Conservation (phyloP, 2,113 vertebrate genomes). For the Hemichromis elongatus region DNA sequence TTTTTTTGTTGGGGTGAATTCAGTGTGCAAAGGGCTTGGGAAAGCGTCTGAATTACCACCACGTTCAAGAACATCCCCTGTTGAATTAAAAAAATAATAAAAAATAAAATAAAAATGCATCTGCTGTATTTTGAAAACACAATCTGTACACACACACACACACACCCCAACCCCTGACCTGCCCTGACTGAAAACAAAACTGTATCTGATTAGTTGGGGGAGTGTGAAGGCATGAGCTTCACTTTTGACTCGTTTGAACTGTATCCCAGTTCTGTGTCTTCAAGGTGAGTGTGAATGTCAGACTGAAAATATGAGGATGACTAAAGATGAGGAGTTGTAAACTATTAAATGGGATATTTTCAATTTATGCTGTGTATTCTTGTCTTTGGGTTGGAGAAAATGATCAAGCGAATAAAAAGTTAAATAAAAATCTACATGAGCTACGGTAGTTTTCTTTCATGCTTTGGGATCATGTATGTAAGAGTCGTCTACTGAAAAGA, state of each 20-base stretch:
- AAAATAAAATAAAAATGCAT: slow-evolving; percentile 18
- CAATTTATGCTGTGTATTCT: slow-evolving; percentile 95
- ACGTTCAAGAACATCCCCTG: slow-evolving; percentile 32
- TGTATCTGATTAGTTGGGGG: slow-evolving; percentile 24
- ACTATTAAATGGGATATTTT: slow-evolving; percentile 96
- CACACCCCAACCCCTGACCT: neutral
- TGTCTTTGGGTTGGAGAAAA: slow-evolving; percentile 98
- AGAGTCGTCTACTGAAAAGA: neutral
- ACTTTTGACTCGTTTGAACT: slow-evolving; percentile 55
- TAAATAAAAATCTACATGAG: slow-evolving; percentile 49
- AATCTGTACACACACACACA: slow-evolving; percentile 25
- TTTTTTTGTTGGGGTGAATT: slow-evolving; percentile 19
- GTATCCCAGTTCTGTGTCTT: slow-evolving; percentile 59
- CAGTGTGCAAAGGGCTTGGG: slow-evolving; percentile 55
- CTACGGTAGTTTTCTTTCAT: slow-evolving; percentile 18
- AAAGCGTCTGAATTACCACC: slow-evolving; percentile 27
- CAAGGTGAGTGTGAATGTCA: slow-evolving; percentile 68
- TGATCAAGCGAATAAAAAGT: slow-evolving; percentile 86
- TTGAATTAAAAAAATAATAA: slow-evolving; percentile 20
- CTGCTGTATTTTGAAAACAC: slow-evolving; percentile 54
- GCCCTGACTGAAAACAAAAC: slow-evolving; percentile 37
- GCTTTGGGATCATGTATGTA: neutral
- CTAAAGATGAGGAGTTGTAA: slow-evolving; percentile 81
- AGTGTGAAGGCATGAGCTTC: slow-evolving; percentile 15
- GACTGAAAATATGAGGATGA: slow-evolving; percentile 67